Base-by-base conservation (phyloP, 2,888 invertebrate genomes). In the Acanthopleura granulata region DNA sequence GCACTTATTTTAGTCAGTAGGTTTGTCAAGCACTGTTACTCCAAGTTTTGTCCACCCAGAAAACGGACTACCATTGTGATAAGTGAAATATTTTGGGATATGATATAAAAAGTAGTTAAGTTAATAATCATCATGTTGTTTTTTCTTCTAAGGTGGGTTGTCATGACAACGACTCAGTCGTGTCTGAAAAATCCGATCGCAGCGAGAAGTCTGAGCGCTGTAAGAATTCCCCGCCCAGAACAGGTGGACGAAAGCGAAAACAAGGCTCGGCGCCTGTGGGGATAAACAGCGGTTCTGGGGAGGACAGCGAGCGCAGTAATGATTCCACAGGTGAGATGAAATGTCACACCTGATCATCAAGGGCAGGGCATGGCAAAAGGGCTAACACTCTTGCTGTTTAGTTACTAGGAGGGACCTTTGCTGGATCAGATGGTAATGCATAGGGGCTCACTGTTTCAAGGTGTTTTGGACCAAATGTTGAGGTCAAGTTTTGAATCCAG, bases 231-330 rank as follows among this genome's bases (percentile, higher is more conserved):
- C 75, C 79, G 27, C 62, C 73, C 22, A 74, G 77, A 3, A 74
- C 50, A 6, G 62, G 77, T 16, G 78, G 82, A 18, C 81, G 81
- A 72, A 81, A 80, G 70, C 77, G 80, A 79, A 87, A 81, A 75
- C 83, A 71, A 51, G 81, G 75, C 77, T 18, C 22, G 57, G 22
- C 29, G 6, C 82, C 78, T 75, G 84, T 81, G 40, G 77, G 50
- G 93, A 93, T 90, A 94, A 91, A 89, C 92, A 96, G 96, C 61
- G 95, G 96, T 80, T 97, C 97, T 90, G 97, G 97, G 91, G 97
- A 96, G 9, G 96, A 96, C 83, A 97, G 96, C 0, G 97, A 97
- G 89, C 97, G 97, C 87, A 97, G 97, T 90, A 97, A 97, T 87
- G 97, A 86, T 80, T 84, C 84, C 66, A 76, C 81, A 62, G 83